Evolutionary conservation across 1,140 invertebrate species (phyloP).

Genomic region (Atta cephalotes): DNA sequence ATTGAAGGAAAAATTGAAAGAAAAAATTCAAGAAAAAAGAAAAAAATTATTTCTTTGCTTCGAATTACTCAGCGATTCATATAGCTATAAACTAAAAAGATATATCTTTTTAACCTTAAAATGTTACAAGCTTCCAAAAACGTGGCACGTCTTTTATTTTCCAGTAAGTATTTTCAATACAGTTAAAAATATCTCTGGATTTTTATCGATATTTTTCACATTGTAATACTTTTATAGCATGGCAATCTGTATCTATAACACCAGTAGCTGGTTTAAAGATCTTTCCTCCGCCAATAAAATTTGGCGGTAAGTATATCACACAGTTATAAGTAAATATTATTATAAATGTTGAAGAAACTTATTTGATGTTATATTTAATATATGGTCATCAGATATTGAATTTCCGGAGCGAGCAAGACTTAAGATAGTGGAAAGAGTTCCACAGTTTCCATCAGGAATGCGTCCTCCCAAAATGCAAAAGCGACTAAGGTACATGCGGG

Average conservation of each 20-base stretch:
- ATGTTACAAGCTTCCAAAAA: slow-evolving; percentile 40
- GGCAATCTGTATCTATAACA: slow-evolving; percentile 10
- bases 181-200: not conserved
- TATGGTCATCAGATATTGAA: slow-evolving; percentile 88
- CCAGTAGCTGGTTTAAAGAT: slow-evolving; percentile 88
- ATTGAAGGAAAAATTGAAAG: no score
- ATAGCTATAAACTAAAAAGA: not conserved
- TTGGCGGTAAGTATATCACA: slow-evolving; percentile 86
- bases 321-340: not conserved
- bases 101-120: not conserved
- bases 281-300: slow-evolving; percentile 88
- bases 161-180: slow-evolving; percentile 61
- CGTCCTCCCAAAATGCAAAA: slow-evolving; percentile 94
- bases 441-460: slow-evolving; percentile 88
- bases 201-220: slow-evolving; percentile 7
- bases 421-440: slow-evolving; percentile 90
- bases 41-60: not conserved
- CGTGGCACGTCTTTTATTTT: slow-evolving; percentile 31
- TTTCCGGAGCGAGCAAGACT: slow-evolving; percentile 91
- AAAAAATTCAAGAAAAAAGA: no score
- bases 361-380: slow-evolving; percentile 47
- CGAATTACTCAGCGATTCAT: not conserved
- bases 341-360: not conserved
- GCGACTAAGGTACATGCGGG: slow-evolving; percentile 93
- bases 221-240: not conserved